Conservation (phyloP, 2,113 vertebrate species). For the Narcine bancroftii region DNA sequence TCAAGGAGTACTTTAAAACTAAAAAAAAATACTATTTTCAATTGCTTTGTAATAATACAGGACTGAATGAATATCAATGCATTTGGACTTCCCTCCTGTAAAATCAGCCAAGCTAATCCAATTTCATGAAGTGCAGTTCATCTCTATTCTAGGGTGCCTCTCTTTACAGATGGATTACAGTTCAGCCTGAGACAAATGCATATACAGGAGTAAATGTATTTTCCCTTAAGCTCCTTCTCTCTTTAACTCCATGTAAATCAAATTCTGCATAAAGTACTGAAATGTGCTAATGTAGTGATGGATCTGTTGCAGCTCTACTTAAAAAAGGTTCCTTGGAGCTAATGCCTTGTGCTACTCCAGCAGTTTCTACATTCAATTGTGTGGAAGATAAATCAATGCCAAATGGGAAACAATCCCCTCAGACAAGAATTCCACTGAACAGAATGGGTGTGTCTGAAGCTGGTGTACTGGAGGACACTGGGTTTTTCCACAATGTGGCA, state of each 20-base stretch:
- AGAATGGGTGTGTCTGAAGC: not conserved
- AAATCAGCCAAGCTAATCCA: conserved; percentile 29
- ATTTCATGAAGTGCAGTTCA: conserved; percentile 14
- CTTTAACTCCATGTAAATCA: conserved; percentile 23
- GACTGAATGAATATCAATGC: not conserved
- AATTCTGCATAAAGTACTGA: not conserved
- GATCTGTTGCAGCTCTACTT: not conserved
- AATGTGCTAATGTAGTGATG: not conserved
- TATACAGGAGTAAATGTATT: conserved; percentile 18
- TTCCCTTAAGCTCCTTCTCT: not conserved
- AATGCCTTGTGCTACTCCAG: not conserved
- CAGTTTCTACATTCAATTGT: not conserved
- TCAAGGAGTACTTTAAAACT: not conserved
- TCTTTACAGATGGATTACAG: conserved; percentile 3
- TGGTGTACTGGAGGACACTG: not conserved
- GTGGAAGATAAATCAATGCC: not conserved
- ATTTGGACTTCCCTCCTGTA: not conserved
- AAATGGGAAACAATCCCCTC: conserved; percentile 1
- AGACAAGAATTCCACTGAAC: not conserved
- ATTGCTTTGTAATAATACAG: conserved; percentile 21
- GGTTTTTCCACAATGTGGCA: not conserved
- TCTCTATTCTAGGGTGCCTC: conserved; percentile 20
- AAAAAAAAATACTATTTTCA: conserved; percentile 17
- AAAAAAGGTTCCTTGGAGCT: not conserved
- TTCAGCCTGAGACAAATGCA: conserved; percentile 10